Evolutionary conservation across 2,797 vertebrate genomes (phyloP).

Genomic region (Mionectes olivaceus): DNA sequence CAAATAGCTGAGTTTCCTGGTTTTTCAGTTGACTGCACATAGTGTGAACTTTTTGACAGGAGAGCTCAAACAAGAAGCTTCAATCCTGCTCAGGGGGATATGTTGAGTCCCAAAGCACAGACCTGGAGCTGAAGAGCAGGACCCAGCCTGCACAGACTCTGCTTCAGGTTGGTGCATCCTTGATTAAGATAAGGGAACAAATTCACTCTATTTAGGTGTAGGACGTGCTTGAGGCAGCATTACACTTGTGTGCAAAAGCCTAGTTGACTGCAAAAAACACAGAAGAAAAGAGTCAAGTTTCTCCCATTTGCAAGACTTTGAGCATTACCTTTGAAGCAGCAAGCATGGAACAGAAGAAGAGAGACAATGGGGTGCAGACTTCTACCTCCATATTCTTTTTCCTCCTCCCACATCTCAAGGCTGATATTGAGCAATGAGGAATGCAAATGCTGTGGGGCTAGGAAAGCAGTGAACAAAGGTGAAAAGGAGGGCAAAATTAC

Average conservation of each 20-base stretch:
- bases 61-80: background rate
- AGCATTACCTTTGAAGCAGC: background rate
- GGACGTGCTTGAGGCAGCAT: background rate
- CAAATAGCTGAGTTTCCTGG: background rate
- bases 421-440: background rate
- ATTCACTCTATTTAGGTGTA: background rate
- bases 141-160: background rate
- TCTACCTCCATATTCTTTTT: background rate
- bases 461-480: background rate
- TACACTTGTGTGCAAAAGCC: background rate
- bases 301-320: background rate
- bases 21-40: background rate
- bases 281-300: background rate
- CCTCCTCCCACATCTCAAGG: background rate
- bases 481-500: background rate
- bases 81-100: background rate
- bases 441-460: background rate
- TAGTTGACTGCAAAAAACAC: background rate
- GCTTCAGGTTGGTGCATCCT: background rate
- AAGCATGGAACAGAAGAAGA: background rate
- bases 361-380: accelerated
- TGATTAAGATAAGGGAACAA: background rate
- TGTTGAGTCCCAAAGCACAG: background rate
- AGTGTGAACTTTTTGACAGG: background rate
- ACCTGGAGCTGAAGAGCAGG: background rate